Evolutionary conservation across 2,888 invertebrate genomes (phyloP).

Genomic region (Pachydiplax longipennis): DNA sequence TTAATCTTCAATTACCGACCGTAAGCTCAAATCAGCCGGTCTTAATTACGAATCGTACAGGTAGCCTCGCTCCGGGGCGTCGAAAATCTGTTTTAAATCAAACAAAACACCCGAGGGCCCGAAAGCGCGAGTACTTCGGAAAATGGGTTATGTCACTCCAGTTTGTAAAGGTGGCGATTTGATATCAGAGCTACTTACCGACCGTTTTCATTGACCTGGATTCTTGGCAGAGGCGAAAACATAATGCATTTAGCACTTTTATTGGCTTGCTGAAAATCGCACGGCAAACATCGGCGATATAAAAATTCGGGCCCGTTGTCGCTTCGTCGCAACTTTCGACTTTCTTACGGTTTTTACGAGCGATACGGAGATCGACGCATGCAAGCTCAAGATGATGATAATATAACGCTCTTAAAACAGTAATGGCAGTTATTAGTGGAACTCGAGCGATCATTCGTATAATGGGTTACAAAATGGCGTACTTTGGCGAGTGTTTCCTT

Average conservation of each 20-base stretch:
- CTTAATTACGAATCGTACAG: neutral
- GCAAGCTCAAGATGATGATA: too few relatives aligned
- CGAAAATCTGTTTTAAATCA: neutral
- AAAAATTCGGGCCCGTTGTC: neutral
- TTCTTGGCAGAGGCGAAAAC: neutral
- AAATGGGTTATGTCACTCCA: neutral
- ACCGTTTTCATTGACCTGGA: neutral
- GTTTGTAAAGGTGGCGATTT: neutral
- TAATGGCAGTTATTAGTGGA: too few relatives aligned
- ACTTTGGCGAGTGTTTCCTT: too few relatives aligned
- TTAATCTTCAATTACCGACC: neutral
- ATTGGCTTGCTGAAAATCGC: neutral
- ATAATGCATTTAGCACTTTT: neutral
- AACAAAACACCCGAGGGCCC: neutral
- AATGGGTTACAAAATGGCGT: too few relatives aligned
- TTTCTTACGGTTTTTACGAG: too few relatives aligned
- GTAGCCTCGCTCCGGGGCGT: neutral
- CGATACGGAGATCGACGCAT: too few relatives aligned
- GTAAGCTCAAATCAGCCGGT: neutral
- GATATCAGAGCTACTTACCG: neutral
- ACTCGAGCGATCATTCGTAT: too few relatives aligned
- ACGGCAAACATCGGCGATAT: neutral
- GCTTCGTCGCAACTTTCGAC: too few relatives aligned
- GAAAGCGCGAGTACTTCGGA: neutral
- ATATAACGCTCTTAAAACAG: too few relatives aligned